Conservation (phyloP, 1,140 invertebrate genomes). For the Orius laevigatus region DNA sequence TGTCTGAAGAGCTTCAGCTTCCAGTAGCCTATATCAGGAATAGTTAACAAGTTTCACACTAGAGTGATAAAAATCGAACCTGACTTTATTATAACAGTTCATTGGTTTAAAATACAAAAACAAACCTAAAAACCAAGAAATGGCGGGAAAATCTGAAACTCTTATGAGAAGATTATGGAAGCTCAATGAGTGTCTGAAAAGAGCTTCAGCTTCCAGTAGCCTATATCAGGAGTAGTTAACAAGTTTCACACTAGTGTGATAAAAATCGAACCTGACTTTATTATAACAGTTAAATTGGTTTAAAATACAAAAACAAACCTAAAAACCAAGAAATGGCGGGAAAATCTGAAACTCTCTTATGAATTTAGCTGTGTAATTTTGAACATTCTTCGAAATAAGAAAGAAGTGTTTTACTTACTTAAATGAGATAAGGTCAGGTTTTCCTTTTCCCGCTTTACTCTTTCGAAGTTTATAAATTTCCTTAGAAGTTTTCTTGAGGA, state of each 20-base stretch:
- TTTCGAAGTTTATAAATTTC: constrained; percentile 80
- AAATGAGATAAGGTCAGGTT: constrained; percentile 81
- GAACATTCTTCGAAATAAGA: background rate
- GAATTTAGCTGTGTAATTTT: background rate
- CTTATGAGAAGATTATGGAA: no score
- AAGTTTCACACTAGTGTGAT: background rate
- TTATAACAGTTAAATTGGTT: background rate
- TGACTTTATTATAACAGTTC: background rate
- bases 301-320: no score
- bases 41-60: background rate
- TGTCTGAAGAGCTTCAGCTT: background rate
- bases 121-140: background rate
- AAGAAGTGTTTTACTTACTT: constrained; percentile 55
- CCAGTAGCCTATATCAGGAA: background rate
- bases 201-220: background rate
- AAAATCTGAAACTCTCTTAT: no score
- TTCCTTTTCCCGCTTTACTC: constrained; percentile 71
- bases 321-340: no score
- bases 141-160: background rate
- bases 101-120: background rate
- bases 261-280: background rate
- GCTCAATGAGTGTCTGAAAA: no score
- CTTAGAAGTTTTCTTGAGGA: constrained; percentile 69
- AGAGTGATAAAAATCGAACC: background rate
- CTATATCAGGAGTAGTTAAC: background rate